Conservation (phyloP, 2,888 invertebrate species). For the Chymomyza caudatula region DNA sequence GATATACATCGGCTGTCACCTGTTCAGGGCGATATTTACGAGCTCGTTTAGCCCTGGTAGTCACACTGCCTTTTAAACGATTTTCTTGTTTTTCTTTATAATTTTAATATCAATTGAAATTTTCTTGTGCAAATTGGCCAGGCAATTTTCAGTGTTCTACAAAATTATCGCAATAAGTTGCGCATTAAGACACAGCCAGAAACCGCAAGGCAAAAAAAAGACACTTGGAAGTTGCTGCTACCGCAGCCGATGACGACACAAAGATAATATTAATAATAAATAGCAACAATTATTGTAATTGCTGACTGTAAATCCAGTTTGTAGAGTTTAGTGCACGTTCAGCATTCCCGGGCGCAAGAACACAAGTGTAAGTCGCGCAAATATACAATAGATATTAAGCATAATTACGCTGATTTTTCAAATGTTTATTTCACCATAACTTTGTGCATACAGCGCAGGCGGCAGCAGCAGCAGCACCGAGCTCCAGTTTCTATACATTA, state of each 20-base stretch:
- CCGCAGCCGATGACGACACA: neutral
- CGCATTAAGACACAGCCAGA: neutral
- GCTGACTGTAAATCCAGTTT: neutral
- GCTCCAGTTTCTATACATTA: neutral
- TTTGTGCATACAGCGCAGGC: neutral
- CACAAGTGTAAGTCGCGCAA: neutral
- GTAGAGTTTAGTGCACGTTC: neutral
- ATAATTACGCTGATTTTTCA: neutral
- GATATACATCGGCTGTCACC: neutral
- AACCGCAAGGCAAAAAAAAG: neutral
- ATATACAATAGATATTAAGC: neutral
- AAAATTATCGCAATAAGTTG: neutral
- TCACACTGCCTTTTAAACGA: neutral
- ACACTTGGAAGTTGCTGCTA: neutral
- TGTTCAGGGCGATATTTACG: neutral
- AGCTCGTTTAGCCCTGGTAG: neutral
- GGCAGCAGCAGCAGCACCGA: neutral
- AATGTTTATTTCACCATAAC: neutral
- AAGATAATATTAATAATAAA: neutral
- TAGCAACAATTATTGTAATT: neutral
- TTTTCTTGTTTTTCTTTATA: neutral
- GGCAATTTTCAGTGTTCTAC: neutral
- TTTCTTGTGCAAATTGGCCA: neutral
- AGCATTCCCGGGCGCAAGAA: neutral
- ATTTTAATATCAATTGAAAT: neutral